Conservation (phyloP, 2,113 vertebrate genomes). For the Prochilodus magdalenae region DNA sequence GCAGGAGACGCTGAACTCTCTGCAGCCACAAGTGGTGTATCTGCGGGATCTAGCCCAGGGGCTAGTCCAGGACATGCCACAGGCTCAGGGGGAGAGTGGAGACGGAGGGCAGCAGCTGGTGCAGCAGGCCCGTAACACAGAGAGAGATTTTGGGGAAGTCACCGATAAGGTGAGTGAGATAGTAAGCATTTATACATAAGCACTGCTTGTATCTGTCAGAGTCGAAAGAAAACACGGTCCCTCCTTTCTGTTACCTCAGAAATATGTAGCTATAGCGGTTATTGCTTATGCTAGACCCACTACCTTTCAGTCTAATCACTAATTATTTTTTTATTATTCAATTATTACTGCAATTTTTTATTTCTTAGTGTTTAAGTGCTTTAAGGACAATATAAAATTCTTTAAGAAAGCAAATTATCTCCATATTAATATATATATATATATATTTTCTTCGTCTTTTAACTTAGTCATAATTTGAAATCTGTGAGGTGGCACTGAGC, state of each 20-base stretch:
- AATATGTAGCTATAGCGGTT: neutral
- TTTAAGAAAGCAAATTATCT: too few relatives aligned
- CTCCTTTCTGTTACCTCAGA: neutral
- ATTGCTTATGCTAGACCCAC: too few relatives aligned
- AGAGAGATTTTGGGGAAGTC: constrained; percentile 83
- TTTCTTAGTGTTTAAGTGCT: too few relatives aligned
- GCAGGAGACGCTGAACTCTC: constrained; percentile 85
- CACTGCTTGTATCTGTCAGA: constrained; percentile 28
- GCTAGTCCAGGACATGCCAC: constrained; percentile 88
- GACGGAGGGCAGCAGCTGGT: constrained; percentile 83
- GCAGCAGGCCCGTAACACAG: constrained; percentile 81
- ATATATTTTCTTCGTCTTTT: too few relatives aligned
- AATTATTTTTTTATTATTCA: too few relatives aligned
- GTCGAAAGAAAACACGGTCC: constrained; percentile 1
- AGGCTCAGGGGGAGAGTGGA: constrained; percentile 66
- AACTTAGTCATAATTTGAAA: too few relatives aligned
- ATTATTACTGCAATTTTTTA: too few relatives aligned
- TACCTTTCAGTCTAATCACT: too few relatives aligned
- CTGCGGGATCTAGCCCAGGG: constrained; percentile 89
- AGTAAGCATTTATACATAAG: neutral
- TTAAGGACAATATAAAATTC: too few relatives aligned
- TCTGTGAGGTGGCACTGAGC: too few relatives aligned
- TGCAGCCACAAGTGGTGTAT: constrained; percentile 91
- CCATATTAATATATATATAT: too few relatives aligned
- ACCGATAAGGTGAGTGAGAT: constrained; percentile 83